These are phyloP conservation scores for Catocala fraxini DNA, from an alignment of 2,888 invertebrate genomes.

Conservation along the genomic window DNA sequence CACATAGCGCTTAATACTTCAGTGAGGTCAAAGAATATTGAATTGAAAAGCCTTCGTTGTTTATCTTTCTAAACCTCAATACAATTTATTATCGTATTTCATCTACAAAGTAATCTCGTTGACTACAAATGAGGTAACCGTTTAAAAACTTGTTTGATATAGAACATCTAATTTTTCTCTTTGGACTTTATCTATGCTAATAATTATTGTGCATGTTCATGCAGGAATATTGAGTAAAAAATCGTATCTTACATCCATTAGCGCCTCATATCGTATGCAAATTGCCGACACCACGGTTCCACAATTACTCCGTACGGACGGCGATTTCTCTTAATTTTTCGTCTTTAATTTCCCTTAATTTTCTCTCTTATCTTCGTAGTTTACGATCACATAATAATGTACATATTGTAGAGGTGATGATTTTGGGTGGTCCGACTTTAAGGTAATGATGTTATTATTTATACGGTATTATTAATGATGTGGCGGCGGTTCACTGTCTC, in stretches of 20 bases:
- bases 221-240: conserved; percentile 75
- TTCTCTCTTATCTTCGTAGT: conserved; percentile 72
- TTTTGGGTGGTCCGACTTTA: conserved; percentile 83
- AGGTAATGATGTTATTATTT: conserved; percentile 84
- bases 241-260: conserved; percentile 78
- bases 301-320: conserved; percentile 68
- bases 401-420: conserved; percentile 77
- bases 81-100: conserved; percentile 25
- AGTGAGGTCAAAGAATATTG: conserved; percentile 1
- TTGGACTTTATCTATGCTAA: conserved; percentile 77
- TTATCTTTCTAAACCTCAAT: conserved; percentile 8
- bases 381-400: conserved; percentile 71
- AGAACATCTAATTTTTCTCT: conserved; percentile 56
- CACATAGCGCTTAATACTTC: too few relatives aligned
- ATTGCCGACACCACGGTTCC: conserved; percentile 68
- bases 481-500: conserved; percentile 70
- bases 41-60: not conserved
- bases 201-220: conserved; percentile 69
- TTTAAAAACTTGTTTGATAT: conserved; percentile 51
- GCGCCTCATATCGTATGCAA: conserved; percentile 83
- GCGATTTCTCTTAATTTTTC: conserved; percentile 77
- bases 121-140: conserved; percentile 42
- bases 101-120: conserved; percentile 39
- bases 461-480: conserved; percentile 81
- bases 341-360: conserved; percentile 67